Percentiles rank a stretch among this genome's conserved stretches.
These are phyloP conservation scores for Lutraria rhynchaena DNA, from an alignment of 1,140 invertebrate genomes.

Conservation along the genomic window DNA sequence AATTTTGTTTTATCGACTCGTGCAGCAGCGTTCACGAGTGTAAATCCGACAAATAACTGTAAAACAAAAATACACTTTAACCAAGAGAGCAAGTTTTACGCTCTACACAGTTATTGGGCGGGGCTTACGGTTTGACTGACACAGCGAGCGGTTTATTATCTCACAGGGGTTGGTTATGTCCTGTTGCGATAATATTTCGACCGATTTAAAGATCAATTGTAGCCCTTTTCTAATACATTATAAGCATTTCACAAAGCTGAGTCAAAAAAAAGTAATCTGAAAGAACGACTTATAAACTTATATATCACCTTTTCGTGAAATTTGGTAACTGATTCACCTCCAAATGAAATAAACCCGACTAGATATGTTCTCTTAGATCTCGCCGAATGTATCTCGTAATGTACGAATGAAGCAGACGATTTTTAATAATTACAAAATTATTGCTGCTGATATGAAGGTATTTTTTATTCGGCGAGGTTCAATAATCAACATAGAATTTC, in stretches of 20 bases:
- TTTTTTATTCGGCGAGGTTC: too few species aligned
- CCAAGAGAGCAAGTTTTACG: neutral
- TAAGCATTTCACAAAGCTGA: neutral
- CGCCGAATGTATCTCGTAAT: too few species aligned
- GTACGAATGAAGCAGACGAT: too few species aligned
- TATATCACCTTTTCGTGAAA: neutral
- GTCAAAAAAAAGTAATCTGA: neutral
- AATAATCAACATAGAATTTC: too few species aligned
- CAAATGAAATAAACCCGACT: too few species aligned
- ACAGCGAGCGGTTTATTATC: neutral
- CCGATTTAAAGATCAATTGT: neutral
- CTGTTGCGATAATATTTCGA: neutral
- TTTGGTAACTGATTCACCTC: neutral
- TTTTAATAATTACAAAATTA: too few species aligned
- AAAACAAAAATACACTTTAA: neutral
- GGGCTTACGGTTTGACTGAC: constrained; percentile 4
- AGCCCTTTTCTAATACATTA: neutral
- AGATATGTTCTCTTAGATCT: too few species aligned
- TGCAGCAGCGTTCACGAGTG: neutral
- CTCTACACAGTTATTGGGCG: neutral
- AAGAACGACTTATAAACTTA: neutral
- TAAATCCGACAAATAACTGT: constrained; percentile 12
- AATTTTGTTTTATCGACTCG: neutral
- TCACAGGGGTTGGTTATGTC: neutral
- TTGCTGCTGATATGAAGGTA: too few species aligned